phyloP scores from a whole-genome alignment of 2,113 vertebrate species.

The Stigmatopora nigra region DNA sequence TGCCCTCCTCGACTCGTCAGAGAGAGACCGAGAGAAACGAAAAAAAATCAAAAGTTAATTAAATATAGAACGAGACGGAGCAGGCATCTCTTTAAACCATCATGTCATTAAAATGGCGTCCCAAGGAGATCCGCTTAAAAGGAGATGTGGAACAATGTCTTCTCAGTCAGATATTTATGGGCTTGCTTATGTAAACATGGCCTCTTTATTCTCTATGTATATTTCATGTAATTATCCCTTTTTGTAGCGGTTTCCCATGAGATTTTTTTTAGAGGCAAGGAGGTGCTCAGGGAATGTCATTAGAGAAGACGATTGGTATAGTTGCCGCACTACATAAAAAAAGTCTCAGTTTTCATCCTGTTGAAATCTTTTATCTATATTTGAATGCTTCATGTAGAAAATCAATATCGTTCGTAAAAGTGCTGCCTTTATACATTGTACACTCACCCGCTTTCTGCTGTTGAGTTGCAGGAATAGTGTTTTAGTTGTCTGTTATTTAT shows the following conservation, averaged over 20 bases:
- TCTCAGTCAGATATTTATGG: slow-evolving; percentile 99
- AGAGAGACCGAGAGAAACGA: neutral
- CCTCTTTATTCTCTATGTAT: slow-evolving; percentile 97
- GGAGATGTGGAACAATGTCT: slow-evolving; percentile 95
- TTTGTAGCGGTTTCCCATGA: slow-evolving; percentile 84
- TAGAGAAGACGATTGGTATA: slow-evolving; percentile 78
- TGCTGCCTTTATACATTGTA: slow-evolving; percentile 7
- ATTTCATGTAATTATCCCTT: slow-evolving; percentile 99
- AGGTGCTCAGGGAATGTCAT: slow-evolving; percentile 94
- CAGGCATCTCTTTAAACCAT: slow-evolving; percentile 97
- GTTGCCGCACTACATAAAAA: slow-evolving; percentile 28
- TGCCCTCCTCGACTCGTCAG: slow-evolving; percentile 40
- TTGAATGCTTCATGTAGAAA: slow-evolving; percentile 56
- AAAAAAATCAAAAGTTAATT: slow-evolving; percentile 99
- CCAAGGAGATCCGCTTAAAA: slow-evolving; percentile 94
- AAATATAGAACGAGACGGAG: slow-evolving; percentile 98
- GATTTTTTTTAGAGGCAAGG: slow-evolving; percentile 76
- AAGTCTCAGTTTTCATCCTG: slow-evolving; percentile 23
- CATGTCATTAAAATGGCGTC: slow-evolving; percentile 98
- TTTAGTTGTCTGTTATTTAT: too few species aligned
- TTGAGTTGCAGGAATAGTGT: too few species aligned
- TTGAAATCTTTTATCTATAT: slow-evolving; percentile 59
- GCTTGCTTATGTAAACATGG: slow-evolving; percentile 98
- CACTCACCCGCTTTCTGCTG: too few species aligned
- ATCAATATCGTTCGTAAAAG: slow-evolving; percentile 37